phyloP scores from a whole-genome alignment of 2,113 vertebrate species.

The Clinocottus analis region DNA sequence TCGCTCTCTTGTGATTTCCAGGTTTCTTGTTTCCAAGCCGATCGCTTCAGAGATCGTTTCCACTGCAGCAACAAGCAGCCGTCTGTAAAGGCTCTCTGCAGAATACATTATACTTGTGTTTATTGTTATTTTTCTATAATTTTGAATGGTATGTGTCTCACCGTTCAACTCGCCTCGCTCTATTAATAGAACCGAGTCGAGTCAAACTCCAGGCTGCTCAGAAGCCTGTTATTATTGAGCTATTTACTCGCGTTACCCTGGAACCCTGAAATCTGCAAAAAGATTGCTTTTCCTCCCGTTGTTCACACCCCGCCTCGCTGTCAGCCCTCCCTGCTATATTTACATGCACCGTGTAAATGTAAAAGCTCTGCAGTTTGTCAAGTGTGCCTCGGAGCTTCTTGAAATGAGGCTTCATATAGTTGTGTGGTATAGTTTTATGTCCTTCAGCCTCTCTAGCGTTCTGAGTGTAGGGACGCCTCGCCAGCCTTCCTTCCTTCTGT shows the following conservation, averaged over 20 bases:
- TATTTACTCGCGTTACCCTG: neutral
- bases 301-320: slow-evolving; percentile 21
- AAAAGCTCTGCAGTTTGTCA: slow-evolving; percentile 40
- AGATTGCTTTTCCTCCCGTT: slow-evolving; percentile 7
- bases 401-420: slow-evolving; percentile 12
- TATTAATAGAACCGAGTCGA: neutral
- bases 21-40: too few species aligned
- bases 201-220: neutral
- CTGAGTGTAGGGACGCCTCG: slow-evolving; percentile 1
- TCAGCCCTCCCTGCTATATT: slow-evolving; percentile 43
- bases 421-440: slow-evolving; percentile 23
- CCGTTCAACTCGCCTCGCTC: neutral
- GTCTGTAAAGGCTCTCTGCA: neutral
- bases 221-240: slow-evolving; percentile 11
- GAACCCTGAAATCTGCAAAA: slow-evolving; percentile 31
- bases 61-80: too few species aligned
- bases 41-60: too few species aligned
- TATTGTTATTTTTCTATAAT: neutral
- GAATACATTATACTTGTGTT: neutral
- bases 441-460: slow-evolving; percentile 6
- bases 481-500: neutral
- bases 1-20: too few species aligned
- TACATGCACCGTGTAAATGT: slow-evolving; percentile 14
- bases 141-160: neutral
- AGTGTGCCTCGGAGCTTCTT: slow-evolving; percentile 16